phyloP scores from a whole-genome alignment of 1,140 invertebrate genomes.

The Periplaneta americana region DNA sequence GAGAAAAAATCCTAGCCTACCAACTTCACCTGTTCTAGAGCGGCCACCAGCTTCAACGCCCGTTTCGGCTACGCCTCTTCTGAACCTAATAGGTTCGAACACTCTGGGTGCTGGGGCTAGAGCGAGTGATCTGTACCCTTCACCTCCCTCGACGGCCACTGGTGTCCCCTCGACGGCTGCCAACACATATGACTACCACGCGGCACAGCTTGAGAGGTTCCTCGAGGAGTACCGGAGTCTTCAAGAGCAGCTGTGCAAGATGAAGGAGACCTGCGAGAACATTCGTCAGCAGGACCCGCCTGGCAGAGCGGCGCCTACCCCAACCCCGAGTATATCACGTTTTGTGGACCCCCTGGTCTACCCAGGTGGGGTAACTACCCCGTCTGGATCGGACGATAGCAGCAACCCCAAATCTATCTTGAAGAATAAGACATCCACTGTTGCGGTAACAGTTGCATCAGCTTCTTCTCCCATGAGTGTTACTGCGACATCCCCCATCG shows the following conservation, averaged over 20 bases:
- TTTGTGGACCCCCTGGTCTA: neutral
- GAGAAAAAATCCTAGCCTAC: conserved; percentile 30
- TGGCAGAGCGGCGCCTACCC: neutral
- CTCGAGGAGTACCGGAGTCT: conserved; percentile 68
- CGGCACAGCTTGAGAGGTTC: conserved; percentile 67
- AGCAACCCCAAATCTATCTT: conserved; percentile 12
- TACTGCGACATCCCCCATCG: neutral
- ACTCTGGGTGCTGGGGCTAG: neutral
- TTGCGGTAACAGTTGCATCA: conserved; percentile 12
- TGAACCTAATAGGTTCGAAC: neutral
- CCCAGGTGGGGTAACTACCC: neutral
- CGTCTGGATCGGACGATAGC: neutral
- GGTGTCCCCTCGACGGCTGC: conserved; percentile 16
- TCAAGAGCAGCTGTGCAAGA: conserved; percentile 66
- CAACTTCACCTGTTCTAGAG: conserved; percentile 18
- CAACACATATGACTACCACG: conserved; percentile 62
- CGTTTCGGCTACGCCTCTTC: neutral
- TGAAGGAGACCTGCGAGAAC: conserved; percentile 68
- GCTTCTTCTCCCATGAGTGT: conserved; percentile 5
- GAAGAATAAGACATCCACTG: neutral
- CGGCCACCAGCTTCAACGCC: neutral
- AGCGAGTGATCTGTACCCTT: conserved; percentile 27
- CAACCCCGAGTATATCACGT: neutral
- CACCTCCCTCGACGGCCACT: conserved; percentile 19
- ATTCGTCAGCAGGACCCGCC: conserved; percentile 32